Conservation (phyloP, 2,113 vertebrate genomes). For the Pleuronectes platessa region DNA sequence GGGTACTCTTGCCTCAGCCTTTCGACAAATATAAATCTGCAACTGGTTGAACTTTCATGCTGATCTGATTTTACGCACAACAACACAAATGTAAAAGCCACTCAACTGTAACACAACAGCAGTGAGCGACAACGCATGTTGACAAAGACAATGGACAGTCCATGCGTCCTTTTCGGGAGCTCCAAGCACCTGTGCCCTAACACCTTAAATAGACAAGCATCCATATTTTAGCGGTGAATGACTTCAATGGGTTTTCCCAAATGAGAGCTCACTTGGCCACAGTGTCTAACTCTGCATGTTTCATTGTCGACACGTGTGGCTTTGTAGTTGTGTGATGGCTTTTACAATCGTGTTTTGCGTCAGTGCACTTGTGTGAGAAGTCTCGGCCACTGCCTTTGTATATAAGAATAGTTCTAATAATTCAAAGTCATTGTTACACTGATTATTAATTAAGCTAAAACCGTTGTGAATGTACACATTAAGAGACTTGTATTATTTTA, state of each 20-base stretch:
- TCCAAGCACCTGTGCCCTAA: too few relatives aligned
- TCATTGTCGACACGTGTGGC: too few relatives aligned
- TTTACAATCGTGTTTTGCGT: neutral
- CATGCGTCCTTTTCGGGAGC: too few relatives aligned
- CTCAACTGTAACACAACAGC: too few relatives aligned
- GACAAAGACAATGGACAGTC: too few relatives aligned
- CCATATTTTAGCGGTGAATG: too few relatives aligned
- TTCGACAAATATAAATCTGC: constrained; percentile 22
- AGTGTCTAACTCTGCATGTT: too few relatives aligned
- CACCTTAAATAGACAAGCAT: too few relatives aligned
- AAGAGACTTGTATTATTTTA: constrained; percentile 19
- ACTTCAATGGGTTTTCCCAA: too few relatives aligned
- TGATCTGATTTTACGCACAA: constrained; percentile 1
- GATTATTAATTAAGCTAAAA: constrained; percentile 1
- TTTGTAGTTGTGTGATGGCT: neutral
- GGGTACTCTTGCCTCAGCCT: constrained; percentile 10
- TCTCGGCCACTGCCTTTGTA: neutral
- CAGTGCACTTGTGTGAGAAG: too few relatives aligned
- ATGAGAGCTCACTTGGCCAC: too few relatives aligned
- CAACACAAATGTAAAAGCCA: neutral
- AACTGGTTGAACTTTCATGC: constrained; percentile 7
- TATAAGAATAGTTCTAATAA: constrained; percentile 13
- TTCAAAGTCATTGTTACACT: neutral
- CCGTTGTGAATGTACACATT: constrained; percentile 52
- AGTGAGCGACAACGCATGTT: too few relatives aligned